Base-by-base conservation (phyloP, 2,797 vertebrate species). In the Catharus ustulatus region DNA sequence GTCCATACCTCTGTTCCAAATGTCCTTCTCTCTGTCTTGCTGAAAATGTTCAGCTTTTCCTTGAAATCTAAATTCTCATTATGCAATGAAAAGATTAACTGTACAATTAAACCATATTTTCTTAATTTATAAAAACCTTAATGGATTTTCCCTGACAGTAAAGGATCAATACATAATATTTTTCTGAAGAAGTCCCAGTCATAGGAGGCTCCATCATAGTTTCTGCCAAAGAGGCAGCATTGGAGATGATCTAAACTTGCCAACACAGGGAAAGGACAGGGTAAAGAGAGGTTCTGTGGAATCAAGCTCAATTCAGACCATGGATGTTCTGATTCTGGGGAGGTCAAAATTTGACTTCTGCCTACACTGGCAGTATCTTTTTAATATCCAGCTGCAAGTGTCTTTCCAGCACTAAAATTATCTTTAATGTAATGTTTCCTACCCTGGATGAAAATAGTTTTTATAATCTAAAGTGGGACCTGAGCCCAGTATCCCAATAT, bases 351-450 rank as follows among this genome's bases (percentile, higher is more conserved):
- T 80, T 84, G 59, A 77, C 88, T 90, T 89, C 59, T 86, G 69
- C 68, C 45, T 78, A 22, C 79, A 80, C 15, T 87, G 81, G 78
- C 74, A 86, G 26, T 92, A 90, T 89, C 59, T 87, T 93, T 93
- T 90, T 82, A 93, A 93, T 91, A 84, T 67, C 71, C 76, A 92
- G 62, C 75, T 84, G 57, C 36, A 89, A 96, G 80, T 5, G 2
- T 66, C 85, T 85, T 95, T 88, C 72, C 83, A 90, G 71, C 74
- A 84, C 81, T 85, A 77, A 90, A 97, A 96, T 95, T 62, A 94
- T 95, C 91, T 86, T 97, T 91, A 95, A 96, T 94, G 82, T 63
- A 71, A 93, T 91, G 61, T 94, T 95, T 96, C 90, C 86, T 89
- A 80, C 45, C 24, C 57, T 89, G 78, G 61, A 91, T 93, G 73